Evolutionary conservation across 53 echinoderm and acorn worm genomes (phyloP), one percentile per base, ranked within the genome.

Genomic region (Arbacia lixula): DNA sequence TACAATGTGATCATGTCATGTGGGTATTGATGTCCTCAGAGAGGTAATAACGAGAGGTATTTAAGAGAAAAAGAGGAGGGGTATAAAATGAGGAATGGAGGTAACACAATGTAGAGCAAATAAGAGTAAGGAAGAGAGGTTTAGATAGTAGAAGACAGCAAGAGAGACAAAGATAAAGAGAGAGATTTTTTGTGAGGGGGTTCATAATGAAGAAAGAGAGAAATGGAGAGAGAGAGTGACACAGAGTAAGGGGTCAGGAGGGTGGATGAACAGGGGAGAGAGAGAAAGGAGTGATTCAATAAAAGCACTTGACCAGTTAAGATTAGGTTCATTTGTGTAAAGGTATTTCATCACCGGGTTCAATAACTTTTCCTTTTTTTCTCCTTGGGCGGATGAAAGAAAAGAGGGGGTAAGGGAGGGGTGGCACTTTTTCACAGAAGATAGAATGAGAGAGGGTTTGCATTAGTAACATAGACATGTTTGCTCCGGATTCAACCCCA

Each of bases 401-500:
- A 25, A 37, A 4, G n/a, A 5, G 38, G 66, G 8, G 66, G 4
- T 66, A 19, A 37, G n/a, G 66, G 24, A 6, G 66, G 49, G 9
- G 49, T 46, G 49, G 49, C 49, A 46, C 14, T 46, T 46, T 46
- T 14, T 46, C 49, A 46, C 14, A 10, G 49, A 46, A 46, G 14
- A 46, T 46, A 46, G 14, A 46, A 46, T 51, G 74, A 74, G 36
- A 50, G 49, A 68, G 71, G 33, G 74, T 74, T 74, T 74, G 53
- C 74, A 51, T 74, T 74, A 53, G 74, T 53, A 74, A 74, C 52
- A 74, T 74, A 74, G 74, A 29, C 74, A 34, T 53, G 53, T 74
- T 51, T 74, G 74, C 74, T 74, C 74, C 53, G 74, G 53, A 74
- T 74, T 74, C 74, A 16, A 42, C n/a, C 53, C 8, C n/a, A n/a